Conservation (phyloP, 2,797 vertebrate genomes). For the Acanthurus leucopareius region DNA sequence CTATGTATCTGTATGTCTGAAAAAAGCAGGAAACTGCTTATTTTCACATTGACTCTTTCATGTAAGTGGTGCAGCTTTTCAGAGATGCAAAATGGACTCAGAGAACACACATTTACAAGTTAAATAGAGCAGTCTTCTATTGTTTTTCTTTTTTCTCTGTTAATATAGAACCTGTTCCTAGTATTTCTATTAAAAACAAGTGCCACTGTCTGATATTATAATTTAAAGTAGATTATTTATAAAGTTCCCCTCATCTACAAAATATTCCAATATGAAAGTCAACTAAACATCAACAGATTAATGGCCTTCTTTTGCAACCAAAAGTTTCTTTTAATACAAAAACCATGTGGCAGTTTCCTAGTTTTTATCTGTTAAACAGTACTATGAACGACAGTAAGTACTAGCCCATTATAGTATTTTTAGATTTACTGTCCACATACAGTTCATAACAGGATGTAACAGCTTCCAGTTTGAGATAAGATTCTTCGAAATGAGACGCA, state of each 20-base stretch:
- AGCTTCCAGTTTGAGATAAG: constrained; percentile 12
- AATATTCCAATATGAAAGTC: background rate
- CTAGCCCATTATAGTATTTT: background rate
- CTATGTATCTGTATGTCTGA: background rate
- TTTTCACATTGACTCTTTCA: background rate
- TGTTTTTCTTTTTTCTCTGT: background rate
- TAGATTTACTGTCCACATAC: background rate
- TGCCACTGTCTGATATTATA: no score
- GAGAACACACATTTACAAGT: background rate
- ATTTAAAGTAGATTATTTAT: no score
- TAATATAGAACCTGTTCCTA: background rate
- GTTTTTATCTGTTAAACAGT: background rate
- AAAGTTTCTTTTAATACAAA: constrained; percentile 3
- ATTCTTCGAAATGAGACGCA: constrained; percentile 1
- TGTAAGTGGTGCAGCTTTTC: background rate
- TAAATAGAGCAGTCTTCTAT: constrained; percentile 32
- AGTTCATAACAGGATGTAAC: constrained; percentile 8
- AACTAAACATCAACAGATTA: background rate
- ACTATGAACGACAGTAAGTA: background rate
- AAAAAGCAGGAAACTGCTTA: background rate
- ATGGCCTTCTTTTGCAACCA: background rate
- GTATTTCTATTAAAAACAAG: background rate
- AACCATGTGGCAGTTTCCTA: background rate
- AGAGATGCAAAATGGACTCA: no score
- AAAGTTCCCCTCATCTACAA: no score